Evolutionary conservation across 30 jellyfish, hydroid and myxozoan genomes (phyloP).

Genomic region (Aurelia sp.): DNA sequence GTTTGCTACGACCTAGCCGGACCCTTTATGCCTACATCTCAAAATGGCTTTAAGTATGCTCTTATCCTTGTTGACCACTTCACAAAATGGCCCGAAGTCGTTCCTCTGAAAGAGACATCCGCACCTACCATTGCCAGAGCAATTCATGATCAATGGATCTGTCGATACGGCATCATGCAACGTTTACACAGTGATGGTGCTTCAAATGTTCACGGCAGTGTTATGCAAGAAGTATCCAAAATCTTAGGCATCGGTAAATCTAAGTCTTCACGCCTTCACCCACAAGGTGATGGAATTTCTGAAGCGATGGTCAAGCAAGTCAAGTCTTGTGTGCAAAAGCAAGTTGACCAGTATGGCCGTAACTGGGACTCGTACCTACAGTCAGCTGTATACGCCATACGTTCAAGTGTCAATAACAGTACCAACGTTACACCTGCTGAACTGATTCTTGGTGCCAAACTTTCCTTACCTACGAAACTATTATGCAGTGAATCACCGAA

Average conservation of each 20-base stretch:
- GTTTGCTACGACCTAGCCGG: slow-evolving; percentile 31
- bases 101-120: slow-evolving; percentile 34
- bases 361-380: slow-evolving; percentile 37
- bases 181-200: slow-evolving; percentile 51
- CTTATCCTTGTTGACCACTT: not conserved
- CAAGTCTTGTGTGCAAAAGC: slow-evolving; percentile 51
- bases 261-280: not conserved
- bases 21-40: not conserved
- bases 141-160: not conserved
- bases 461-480: too few species aligned
- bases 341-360: slow-evolving; percentile 13
- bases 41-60: slow-evolving; percentile 3
- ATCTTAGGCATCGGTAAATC: slow-evolving; percentile 28
- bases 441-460: too few species aligned
- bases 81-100: slow-evolving; percentile 46
- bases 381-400: slow-evolving; percentile 8
- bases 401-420: not conserved
- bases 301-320: slow-evolving; percentile 56
- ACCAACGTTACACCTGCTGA: too few species aligned
- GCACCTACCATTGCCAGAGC: slow-evolving; percentile 54
- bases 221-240: slow-evolving; percentile 22
- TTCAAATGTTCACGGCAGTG: slow-evolving; percentile 40
- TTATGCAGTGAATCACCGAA: not conserved
- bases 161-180: slow-evolving; percentile 39
- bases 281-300: slow-evolving; percentile 45